These are phyloP conservation scores for Hemiprocne comata DNA, from an alignment of 2,113 vertebrate genomes.

Conservation along the genomic window DNA sequence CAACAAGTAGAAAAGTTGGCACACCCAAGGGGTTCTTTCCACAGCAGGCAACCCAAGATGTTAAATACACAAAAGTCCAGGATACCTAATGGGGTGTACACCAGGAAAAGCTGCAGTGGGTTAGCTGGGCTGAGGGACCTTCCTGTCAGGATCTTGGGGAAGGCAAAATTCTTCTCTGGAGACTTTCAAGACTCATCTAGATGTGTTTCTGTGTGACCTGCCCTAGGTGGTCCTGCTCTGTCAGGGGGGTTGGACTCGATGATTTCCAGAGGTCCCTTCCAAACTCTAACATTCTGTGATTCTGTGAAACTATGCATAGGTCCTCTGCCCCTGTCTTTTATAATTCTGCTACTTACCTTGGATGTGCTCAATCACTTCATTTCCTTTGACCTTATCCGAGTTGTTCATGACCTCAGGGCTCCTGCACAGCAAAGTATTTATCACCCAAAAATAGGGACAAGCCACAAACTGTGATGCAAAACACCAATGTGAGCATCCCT, in stretches of 20 bases:
- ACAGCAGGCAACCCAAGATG: neutral
- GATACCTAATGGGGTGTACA: neutral
- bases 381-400: neutral
- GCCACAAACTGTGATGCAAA: neutral
- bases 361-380: neutral
- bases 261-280: too few species aligned
- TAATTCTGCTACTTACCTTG: neutral
- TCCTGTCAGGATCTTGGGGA: fast-evolving
- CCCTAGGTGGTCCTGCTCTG: too few species aligned
- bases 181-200: too few species aligned
- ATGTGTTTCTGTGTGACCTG: too few species aligned
- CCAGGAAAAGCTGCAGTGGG: fast-evolving
- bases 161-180: neutral
- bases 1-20: too few species aligned
- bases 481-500: fast-evolving
- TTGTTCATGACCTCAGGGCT: neutral
- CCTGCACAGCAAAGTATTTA: neutral
- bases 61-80: neutral
- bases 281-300: too few species aligned
- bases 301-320: neutral
- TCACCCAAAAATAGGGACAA: neutral
- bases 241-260: too few species aligned
- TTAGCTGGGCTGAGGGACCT: neutral
- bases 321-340: neutral
- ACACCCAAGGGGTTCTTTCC: neutral